Percentiles rank a stretch among this genome's conserved stretches.
phyloP scores from a whole-genome alignment of 2,113 vertebrate genomes.

The Lophius piscatorius region DNA sequence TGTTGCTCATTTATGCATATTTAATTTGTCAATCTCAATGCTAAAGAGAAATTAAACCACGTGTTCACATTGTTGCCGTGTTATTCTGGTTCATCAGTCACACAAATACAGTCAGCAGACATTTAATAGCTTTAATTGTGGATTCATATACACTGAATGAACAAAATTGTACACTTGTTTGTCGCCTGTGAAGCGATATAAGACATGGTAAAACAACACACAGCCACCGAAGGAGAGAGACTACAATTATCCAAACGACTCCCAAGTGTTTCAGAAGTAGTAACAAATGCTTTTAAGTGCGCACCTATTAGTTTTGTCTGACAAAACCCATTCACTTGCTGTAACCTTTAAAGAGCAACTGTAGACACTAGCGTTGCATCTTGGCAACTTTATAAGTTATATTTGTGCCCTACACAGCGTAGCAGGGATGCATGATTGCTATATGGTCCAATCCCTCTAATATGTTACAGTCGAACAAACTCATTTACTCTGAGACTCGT shows the following conservation, averaged over 20 bases:
- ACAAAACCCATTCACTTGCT: slow-evolving; percentile 56
- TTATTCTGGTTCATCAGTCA: slow-evolving; percentile 15
- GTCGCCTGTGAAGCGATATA: slow-evolving; percentile 22
- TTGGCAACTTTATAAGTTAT: slow-evolving; percentile 58
- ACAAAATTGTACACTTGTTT: slow-evolving; percentile 14
- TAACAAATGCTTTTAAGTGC: slow-evolving; percentile 31
- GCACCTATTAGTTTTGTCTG: slow-evolving; percentile 41
- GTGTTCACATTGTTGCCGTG: slow-evolving; percentile 3
- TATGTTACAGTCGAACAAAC: slow-evolving; percentile 59
- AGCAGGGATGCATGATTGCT: slow-evolving; percentile 59
- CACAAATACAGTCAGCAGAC: slow-evolving; percentile 11
- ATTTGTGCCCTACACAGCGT: slow-evolving; percentile 38
- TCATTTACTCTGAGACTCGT: slow-evolving; percentile 50
- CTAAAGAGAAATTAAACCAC: slow-evolving; percentile 15
- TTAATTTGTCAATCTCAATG: slow-evolving; percentile 16
- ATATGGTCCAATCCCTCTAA: slow-evolving; percentile 50
- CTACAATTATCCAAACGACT: slow-evolving; percentile 10
- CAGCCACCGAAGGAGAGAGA: slow-evolving; percentile 8
- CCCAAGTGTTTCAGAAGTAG: slow-evolving; percentile 20
- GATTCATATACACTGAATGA: slow-evolving; percentile 19
- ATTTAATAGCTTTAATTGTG: slow-evolving; percentile 17
- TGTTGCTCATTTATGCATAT: slow-evolving; percentile 18
- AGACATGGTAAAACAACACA: slow-evolving; percentile 4
- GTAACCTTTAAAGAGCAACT: slow-evolving; percentile 64
- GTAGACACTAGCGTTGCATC: slow-evolving; percentile 57